Conservation (phyloP, 2,888 invertebrate genomes). For the Lithosia quadra region DNA sequence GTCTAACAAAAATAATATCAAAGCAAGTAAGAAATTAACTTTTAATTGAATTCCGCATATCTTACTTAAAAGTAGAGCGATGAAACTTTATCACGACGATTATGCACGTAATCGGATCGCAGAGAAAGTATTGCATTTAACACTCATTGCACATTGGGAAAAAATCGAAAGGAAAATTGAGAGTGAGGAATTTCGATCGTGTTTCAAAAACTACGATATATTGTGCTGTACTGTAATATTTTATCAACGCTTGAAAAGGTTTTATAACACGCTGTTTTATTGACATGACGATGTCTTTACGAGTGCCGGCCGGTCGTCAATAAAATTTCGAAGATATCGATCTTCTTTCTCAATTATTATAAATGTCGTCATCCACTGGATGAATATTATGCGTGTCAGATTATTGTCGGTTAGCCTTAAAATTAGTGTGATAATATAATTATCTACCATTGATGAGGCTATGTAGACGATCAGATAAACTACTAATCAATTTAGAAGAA, state of each 20-base stretch:
- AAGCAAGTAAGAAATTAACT: conserved; percentile 27
- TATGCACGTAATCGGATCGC: conserved; percentile 74
- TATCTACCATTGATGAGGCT: background rate
- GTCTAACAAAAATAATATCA: conserved; percentile 34
- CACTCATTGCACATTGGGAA: conserved; percentile 65
- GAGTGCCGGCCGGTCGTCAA: conserved; percentile 48
- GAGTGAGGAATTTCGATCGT: conserved; percentile 76
- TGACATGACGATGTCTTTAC: conserved; percentile 54
- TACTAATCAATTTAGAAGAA: background rate
- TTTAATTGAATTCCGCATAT: conserved; percentile 59
- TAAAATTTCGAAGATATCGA: conserved; percentile 50
- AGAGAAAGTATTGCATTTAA: conserved; percentile 81
- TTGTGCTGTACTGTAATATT: conserved; percentile 62
- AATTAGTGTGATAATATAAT: background rate
- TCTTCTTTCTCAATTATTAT: conserved; percentile 53
- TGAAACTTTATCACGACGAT: conserved; percentile 67
- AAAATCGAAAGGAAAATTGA: conserved; percentile 79
- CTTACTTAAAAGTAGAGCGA: conserved; percentile 59
- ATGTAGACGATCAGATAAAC: too few relatives aligned
- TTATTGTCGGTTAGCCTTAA: conserved; percentile 22
- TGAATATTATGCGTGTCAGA: conserved; percentile 3
- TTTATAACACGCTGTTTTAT: conserved; percentile 58
- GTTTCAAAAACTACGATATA: conserved; percentile 71
- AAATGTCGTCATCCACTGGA: conserved; percentile 42
- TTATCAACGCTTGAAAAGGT: conserved; percentile 64